Evolutionary conservation across 2,888 invertebrate genomes (phyloP).

Genomic region (Leucania comma): DNA sequence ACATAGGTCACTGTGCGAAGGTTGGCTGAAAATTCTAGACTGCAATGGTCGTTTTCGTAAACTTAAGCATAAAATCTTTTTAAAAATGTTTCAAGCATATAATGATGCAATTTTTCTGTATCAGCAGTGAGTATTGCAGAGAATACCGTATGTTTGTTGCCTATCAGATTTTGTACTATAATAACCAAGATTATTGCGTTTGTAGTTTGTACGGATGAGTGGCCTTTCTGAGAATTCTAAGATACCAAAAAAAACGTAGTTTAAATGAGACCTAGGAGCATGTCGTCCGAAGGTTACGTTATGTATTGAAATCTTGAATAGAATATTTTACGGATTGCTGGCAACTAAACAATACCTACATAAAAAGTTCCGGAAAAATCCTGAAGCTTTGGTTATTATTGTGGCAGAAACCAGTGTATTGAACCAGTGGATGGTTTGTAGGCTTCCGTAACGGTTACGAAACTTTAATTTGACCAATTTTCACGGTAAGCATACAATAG

Average conservation of each 20-base stretch:
- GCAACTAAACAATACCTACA: constrained; percentile 18
- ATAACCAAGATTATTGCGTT: too few species aligned
- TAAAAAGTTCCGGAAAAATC: constrained; percentile 38
- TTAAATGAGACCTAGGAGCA: too few species aligned
- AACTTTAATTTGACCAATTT: constrained; percentile 76
- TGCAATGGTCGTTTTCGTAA: neutral
- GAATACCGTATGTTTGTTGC: too few species aligned
- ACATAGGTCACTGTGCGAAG: neutral
- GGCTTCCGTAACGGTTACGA: constrained; percentile 77
- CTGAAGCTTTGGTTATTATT: constrained; percentile 35
- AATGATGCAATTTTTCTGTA: too few species aligned
- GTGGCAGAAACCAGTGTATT: constrained; percentile 38
- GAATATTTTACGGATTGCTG: neutral
- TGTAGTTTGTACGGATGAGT: too few species aligned
- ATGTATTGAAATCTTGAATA: neutral
- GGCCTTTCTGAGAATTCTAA: too few species aligned
- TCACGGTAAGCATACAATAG: constrained; percentile 75
- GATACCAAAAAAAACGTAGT: neutral
- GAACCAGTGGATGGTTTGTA: constrained; percentile 52
- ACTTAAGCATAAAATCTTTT: neutral
- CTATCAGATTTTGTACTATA: too few species aligned
- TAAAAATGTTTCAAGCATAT: neutral
- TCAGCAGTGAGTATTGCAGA: too few species aligned
- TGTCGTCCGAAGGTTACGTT: neutral
- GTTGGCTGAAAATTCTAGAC: neutral